Conservation (phyloP, 2,797 vertebrate genomes). For the Sorex maritimensis region DNA sequence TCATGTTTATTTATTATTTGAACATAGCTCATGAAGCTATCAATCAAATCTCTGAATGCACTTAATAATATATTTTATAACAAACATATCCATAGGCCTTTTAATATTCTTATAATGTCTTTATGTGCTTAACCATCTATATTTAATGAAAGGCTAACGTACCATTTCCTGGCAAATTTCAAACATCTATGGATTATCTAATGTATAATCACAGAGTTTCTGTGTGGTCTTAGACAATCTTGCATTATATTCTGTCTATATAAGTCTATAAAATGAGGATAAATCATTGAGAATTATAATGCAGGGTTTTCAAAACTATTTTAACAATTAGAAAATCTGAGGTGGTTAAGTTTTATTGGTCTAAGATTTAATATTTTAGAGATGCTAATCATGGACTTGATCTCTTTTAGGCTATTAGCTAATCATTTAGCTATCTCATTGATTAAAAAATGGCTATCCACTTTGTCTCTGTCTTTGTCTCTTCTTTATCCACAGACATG, state of each 20-base stretch:
- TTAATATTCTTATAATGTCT: constrained; percentile 63
- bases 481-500: background rate
- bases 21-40: constrained; percentile 55
- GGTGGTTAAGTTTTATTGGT: background rate
- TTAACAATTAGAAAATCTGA: constrained; percentile 43
- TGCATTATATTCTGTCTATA: background rate
- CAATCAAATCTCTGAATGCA: constrained; percentile 66
- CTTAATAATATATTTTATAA: constrained; percentile 56
- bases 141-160: constrained; percentile 70
- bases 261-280: background rate
- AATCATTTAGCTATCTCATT: background rate
- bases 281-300: background rate
- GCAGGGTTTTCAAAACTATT: constrained; percentile 50
- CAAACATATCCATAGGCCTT: constrained; percentile 40
- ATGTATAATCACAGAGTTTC: background rate
- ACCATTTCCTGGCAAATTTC: constrained; percentile 35
- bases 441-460: background rate
- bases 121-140: constrained; percentile 64
- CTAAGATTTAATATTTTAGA: constrained; percentile 19
- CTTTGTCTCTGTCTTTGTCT: background rate
- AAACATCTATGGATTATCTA: background rate
- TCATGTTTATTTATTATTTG: constrained; percentile 82
- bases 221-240: constrained; percentile 29
- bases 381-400: background rate
- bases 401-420: background rate